Conservation (phyloP, 2,797 vertebrate species). For the Poeciliopsis presidionis region DNA sequence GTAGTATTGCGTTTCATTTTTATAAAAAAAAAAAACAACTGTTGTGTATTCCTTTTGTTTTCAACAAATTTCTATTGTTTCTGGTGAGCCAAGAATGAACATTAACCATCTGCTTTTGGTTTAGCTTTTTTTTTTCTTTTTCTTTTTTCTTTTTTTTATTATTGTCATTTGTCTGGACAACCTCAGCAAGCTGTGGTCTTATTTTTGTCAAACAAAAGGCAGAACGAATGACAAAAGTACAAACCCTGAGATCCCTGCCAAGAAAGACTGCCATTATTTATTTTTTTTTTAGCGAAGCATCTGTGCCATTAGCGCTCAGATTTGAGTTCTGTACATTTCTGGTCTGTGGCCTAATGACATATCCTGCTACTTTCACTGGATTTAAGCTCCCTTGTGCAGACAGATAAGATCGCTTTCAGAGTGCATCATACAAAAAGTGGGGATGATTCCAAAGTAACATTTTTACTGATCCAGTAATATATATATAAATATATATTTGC, state of each 20-base stretch:
- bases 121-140: background rate
- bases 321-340: constrained; percentile 38
- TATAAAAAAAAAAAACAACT: constrained; percentile 23
- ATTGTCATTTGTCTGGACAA: constrained; percentile 25
- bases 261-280: constrained; percentile 31
- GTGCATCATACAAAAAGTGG: constrained; percentile 14
- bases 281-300: constrained; percentile 39
- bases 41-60: background rate
- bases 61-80: background rate
- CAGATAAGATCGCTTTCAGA: constrained; percentile 51
- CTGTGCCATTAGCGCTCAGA: constrained; percentile 52
- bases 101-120: background rate
- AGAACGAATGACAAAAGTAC: constrained; percentile 36
- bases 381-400: constrained; percentile 31
- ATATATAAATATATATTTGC: too few relatives aligned
- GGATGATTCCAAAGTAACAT: constrained; percentile 15
- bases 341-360: constrained; percentile 48
- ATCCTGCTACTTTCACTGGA: constrained; percentile 45
- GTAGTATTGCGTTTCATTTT: constrained; percentile 25
- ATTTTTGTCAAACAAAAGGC: constrained; percentile 32
- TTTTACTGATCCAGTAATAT: constrained; percentile 22
- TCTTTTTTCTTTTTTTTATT: background rate
- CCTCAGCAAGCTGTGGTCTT: constrained; percentile 21
- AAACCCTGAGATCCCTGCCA: constrained; percentile 36
- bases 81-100: background rate